Conservation (phyloP, 2,888 invertebrate genomes). For the Drosophila mulleri region DNA sequence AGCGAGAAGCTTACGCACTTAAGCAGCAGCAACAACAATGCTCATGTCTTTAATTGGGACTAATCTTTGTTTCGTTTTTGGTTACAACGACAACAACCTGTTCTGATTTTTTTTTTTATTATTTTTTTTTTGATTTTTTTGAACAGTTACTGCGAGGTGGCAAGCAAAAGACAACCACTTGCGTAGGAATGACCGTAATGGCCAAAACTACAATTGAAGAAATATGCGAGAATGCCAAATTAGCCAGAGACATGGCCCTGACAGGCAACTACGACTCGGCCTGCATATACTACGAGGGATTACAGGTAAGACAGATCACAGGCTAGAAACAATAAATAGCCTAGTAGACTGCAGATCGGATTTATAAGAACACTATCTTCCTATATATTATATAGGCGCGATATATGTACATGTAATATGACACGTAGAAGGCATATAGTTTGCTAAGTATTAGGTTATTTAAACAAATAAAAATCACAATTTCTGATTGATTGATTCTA, state of each 20-base stretch:
- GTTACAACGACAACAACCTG: conserved; percentile 76
- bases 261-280: conserved; percentile 98
- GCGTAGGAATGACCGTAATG: conserved; percentile 90
- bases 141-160: conserved; percentile 84
- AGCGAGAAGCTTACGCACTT: conserved; percentile 60
- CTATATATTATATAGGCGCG: not conserved
- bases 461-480: no score
- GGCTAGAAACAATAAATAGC: conserved; percentile 10
- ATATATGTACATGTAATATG: not conserved
- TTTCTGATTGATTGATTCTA: not conserved
- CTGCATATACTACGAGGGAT: conserved; percentile 84
- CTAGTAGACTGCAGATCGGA: not conserved
- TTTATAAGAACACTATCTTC: no score
- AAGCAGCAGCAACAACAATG: conserved; percentile 36
- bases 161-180: conserved; percentile 85
- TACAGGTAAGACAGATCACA: conserved; percentile 44
- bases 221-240: conserved; percentile 97
- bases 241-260: conserved; percentile 97
- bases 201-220: conserved; percentile 93
- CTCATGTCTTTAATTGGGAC: conserved; percentile 69
- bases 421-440: not conserved
- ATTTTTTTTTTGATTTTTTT: not conserved
- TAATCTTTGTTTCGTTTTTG: conserved; percentile 76
- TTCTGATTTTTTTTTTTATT: conserved; percentile 44
- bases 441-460: not conserved